These are phyloP conservation scores for Exaiptasia diaphana DNA, from an alignment of 64 coral and sea anemone genomes.

Conservation along the genomic window DNA sequence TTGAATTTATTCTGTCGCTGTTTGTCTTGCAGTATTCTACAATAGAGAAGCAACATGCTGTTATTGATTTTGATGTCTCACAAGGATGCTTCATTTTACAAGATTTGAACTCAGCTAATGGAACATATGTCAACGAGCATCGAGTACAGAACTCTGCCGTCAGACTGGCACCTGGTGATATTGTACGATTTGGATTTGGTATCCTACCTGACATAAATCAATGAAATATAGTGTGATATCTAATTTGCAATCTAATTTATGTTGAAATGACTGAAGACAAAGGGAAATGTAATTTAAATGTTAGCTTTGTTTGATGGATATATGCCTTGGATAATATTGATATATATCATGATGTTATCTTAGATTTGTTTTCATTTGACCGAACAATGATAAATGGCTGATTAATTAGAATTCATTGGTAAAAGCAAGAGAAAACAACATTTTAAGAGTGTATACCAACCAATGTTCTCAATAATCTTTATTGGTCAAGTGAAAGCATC, in stretches of 20 bases:
- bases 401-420: no score
- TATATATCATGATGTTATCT: no score
- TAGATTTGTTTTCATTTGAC: no score
- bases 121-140: constrained; percentile 84
- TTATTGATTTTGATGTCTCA: constrained; percentile 64
- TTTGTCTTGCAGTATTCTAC: constrained; percentile 40
- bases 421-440: no score
- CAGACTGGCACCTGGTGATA: constrained; percentile 78
- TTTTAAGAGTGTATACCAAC: no score
- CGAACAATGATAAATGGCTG: no score
- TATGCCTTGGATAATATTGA: no score
- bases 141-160: constrained; percentile 85
- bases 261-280: not conserved
- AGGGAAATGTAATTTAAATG: not conserved
- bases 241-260: not conserved
- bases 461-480: no score
- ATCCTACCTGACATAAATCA: constrained; percentile 55
- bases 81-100: constrained; percentile 75
- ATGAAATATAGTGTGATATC: not conserved
- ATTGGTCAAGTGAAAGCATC: no score
- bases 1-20: no score
- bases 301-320: not conserved
- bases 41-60: constrained; percentile 78
- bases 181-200: constrained; percentile 85
- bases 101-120: constrained; percentile 81